These are phyloP conservation scores for Cassiopea xamachana DNA, from an alignment of 30 jellyfish, hydroid and myxozoan genomes.

Conservation along the genomic window DNA sequence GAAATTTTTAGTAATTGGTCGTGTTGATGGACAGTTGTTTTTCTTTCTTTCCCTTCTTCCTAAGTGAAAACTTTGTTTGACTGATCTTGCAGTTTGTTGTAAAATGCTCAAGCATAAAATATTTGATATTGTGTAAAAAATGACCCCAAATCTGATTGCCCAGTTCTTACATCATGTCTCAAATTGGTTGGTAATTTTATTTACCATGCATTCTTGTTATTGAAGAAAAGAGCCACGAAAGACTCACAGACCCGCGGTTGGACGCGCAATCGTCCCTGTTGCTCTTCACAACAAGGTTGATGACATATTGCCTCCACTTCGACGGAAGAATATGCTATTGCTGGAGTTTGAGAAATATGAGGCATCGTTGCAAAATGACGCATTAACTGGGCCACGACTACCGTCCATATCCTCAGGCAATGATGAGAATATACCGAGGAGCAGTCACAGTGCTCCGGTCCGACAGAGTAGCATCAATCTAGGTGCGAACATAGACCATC, in stretches of 20 bases:
- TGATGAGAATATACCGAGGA: slow-evolving; percentile 3
- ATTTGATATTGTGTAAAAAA: no score
- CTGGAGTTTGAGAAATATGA: slow-evolving; percentile 68
- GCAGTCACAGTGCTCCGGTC: slow-evolving; percentile 42
- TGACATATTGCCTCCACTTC: slow-evolving; percentile 56
- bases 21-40: no score
- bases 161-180: no score
- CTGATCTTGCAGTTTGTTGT: no score
- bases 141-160: no score
- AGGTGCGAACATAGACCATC: neutral
- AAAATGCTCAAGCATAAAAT: no score
- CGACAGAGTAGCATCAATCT: neutral
- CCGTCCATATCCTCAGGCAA: slow-evolving; percentile 21
- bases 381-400: slow-evolving; percentile 29
- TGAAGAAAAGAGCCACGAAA: slow-evolving; percentile 51
- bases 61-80: no score
- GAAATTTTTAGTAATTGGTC: no score
- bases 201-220: no score
- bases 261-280: slow-evolving; percentile 47
- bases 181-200: no score
- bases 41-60: no score
- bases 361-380: slow-evolving; percentile 59
- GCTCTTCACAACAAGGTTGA: slow-evolving; percentile 60
- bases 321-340: slow-evolving; percentile 68
- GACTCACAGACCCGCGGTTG: slow-evolving; percentile 53